Evolutionary conservation across 2,113 vertebrate genomes (phyloP).

Genomic region (Tinamus guttatus): DNA sequence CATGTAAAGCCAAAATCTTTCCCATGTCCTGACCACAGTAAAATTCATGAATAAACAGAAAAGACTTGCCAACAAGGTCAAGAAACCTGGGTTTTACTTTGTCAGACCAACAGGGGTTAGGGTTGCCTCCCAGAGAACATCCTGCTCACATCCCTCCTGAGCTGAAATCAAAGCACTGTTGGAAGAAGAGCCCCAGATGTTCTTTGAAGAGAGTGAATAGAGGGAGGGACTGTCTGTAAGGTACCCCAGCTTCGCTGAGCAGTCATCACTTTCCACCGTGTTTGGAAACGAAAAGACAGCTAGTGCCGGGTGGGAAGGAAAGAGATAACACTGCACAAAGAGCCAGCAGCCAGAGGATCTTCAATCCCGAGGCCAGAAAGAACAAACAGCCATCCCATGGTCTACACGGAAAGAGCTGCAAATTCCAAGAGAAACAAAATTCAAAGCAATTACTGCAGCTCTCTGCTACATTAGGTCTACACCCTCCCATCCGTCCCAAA

Average conservation of each 20-base stretch:
- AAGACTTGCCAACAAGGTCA: slow-evolving; percentile 53
- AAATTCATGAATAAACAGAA: slow-evolving; percentile 72
- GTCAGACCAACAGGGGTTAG: slow-evolving; percentile 43
- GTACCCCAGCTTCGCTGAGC: not conserved
- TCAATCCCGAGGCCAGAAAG: not conserved
- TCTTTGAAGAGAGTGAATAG: slow-evolving; percentile 20
- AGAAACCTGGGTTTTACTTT: slow-evolving; percentile 50
- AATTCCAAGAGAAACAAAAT: not conserved
- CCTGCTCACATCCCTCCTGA: slow-evolving; percentile 36
- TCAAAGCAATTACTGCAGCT: not conserved
- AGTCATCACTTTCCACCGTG: not conserved
- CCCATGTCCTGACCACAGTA: slow-evolving; percentile 64
- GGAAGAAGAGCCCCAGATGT: slow-evolving; percentile 51
- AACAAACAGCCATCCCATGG: not conserved
- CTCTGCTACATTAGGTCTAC: not conserved
- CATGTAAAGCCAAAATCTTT: slow-evolving; percentile 65
- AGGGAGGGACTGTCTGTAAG: not conserved
- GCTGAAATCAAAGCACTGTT: slow-evolving; percentile 37
- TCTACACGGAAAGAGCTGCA: not conserved
- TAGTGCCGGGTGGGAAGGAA: not conserved
- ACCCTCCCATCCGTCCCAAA: not conserved
- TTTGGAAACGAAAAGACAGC: not conserved
- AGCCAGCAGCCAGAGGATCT: not conserved
- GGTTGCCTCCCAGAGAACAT: slow-evolving; percentile 42
- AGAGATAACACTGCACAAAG: not conserved